These are phyloP conservation scores for Polydrusus tereticollis DNA, from an alignment of 2,888 invertebrate species.

Conservation along the genomic window DNA sequence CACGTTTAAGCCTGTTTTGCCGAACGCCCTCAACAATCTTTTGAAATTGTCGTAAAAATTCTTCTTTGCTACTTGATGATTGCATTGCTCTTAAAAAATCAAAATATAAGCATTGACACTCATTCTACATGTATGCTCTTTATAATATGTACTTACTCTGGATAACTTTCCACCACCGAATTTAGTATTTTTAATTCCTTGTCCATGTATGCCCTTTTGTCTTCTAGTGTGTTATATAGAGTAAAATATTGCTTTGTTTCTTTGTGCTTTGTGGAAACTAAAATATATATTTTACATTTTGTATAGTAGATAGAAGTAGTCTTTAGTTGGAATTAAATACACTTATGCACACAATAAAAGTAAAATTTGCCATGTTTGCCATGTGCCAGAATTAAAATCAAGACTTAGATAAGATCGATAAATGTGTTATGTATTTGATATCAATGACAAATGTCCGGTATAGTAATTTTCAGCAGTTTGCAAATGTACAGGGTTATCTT, in stretches of 20 bases:
- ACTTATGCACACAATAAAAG: too few relatives aligned
- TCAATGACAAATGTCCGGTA: too few relatives aligned
- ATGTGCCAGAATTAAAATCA: too few relatives aligned
- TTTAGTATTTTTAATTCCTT: conserved; percentile 91
- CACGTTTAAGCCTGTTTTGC: conserved; percentile 82
- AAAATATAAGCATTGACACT: not conserved
- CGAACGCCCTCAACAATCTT: conserved; percentile 91
- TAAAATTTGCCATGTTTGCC: too few relatives aligned
- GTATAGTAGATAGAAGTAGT: too few relatives aligned
- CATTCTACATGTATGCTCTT: not conserved
- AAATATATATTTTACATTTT: conserved; percentile 44
- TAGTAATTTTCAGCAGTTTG: too few relatives aligned
- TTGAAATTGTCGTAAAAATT: conserved; percentile 92
- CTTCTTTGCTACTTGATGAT: conserved; percentile 82
- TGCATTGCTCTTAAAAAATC: conserved; percentile 76
- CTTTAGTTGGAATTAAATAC: too few relatives aligned
- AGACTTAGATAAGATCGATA: too few relatives aligned
- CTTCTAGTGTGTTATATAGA: conserved; percentile 94
- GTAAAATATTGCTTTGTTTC: conserved; percentile 99
- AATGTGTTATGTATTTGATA: too few relatives aligned
- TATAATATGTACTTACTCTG: conserved; percentile 69
- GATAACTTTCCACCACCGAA: conserved; percentile 90
- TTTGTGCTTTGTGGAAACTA: conserved; percentile 94
- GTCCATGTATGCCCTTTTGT: conserved; percentile 92
- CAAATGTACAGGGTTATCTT: too few relatives aligned